Evolutionary conservation across 1,140 invertebrate species (phyloP).

Genomic region (Magallana ariakensis): DNA sequence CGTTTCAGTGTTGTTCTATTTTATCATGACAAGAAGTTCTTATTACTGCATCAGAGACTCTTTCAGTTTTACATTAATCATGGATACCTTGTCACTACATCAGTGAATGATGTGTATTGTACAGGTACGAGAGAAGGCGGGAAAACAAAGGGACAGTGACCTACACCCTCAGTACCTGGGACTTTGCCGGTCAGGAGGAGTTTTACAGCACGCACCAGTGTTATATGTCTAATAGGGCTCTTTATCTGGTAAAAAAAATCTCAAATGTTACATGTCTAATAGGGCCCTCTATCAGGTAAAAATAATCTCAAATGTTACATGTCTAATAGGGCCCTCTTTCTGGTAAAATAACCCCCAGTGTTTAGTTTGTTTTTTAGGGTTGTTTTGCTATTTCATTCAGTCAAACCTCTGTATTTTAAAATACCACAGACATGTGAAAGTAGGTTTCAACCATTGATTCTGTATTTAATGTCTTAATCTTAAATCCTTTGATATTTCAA

Average conservation of each 20-base stretch:
- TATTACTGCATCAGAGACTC: no score
- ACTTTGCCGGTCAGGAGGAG: slow-evolving; percentile 93
- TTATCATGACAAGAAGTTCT: no score
- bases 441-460: no score
- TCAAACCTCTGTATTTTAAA: no score
- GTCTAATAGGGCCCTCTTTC: slow-evolving; percentile 95
- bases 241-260: slow-evolving; percentile 88
- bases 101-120: background rate
- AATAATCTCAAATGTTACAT: slow-evolving; percentile 95
- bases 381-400: no score
- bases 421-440: no score
- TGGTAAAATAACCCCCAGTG: slow-evolving; percentile 92
- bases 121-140: slow-evolving; percentile 63
- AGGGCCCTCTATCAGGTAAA: slow-evolving; percentile 92
- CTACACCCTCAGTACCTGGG: slow-evolving; percentile 98
- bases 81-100: no score
- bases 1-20: no score
- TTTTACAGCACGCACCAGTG: slow-evolving; percentile 98
- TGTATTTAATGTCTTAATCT: no score
- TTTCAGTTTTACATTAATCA: no score
- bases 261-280: slow-evolving; percentile 98
- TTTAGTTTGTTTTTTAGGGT: slow-evolving; percentile 77
- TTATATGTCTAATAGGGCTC: slow-evolving; percentile 95
- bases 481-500: no score
- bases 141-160: slow-evolving; percentile 76